Evolutionary conservation across 2,797 vertebrate genomes (phyloP), one percentile per base, ranked within the genome.

Genomic region (Triplophysa bombifrons): DNA sequence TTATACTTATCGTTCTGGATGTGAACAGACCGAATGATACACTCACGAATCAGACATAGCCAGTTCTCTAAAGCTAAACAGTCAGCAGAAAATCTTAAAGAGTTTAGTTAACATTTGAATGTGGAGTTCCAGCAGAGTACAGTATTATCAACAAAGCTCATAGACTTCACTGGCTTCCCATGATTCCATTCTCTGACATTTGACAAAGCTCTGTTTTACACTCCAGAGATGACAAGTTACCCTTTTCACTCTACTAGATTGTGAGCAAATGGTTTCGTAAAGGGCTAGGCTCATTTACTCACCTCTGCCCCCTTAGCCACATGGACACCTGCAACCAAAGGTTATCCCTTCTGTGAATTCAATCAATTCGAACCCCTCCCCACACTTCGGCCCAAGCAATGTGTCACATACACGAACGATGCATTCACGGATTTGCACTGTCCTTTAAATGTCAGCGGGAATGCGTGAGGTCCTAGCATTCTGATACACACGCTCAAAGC

Each of bases 121-220:
- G 34, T 64, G 51, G 22, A 46, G 22, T 38, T 48, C 44, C n/a
- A 20, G n/a, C 58, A 63, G n/a, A 41, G 16, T 34, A 19, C 74
- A 55, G 74, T 68, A 65, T 76, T 63, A 53, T 55, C 27, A 17
- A 48, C 12, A 69, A 65, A 75, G 69, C 50, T 25, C 58, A 58
- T 75, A 66, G 22, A 61, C 72, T 75, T 34, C 17, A 75, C 80
- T 66, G 51, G 58, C 58, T 80, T 82, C 10, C 20, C 70, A 60
- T 74, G 44, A 44, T 58, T 83, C 69, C 53, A 19, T 51, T 63
- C 69, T 34, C 74, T 87, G 86, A 85, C 78, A 84, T 82, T 84
- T 86, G 80, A 84, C 85, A 85, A 80, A 76, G 69, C 34, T 82
- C 68, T 72, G 58, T 80, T 84, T 72, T 74, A 72, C 46, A 66